phyloP scores from a whole-genome alignment of 2,888 invertebrate species.

The Drosophila infuscata region DNA sequence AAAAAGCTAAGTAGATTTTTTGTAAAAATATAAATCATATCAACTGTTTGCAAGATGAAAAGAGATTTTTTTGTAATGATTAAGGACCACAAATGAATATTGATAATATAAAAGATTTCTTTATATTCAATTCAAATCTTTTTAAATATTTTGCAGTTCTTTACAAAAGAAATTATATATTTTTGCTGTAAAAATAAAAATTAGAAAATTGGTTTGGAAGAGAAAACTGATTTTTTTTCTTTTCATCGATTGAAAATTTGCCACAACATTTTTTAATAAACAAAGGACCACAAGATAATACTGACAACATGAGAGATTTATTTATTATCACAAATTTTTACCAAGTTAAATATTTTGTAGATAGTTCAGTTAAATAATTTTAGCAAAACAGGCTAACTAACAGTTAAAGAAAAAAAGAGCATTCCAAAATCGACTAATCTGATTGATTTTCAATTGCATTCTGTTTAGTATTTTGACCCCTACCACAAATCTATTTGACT shows the following conservation, averaged over 20 bases:
- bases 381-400: too few species aligned
- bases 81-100: too few species aligned
- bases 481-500: slow-evolving; percentile 6
- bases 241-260: background rate
- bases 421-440: slow-evolving; percentile 2
- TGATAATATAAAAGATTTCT: too few species aligned
- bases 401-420: slow-evolving; percentile 24
- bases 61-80: too few species aligned
- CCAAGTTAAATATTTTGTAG: background rate
- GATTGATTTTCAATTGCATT: background rate
- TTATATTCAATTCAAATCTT: too few species aligned
- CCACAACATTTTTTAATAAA: background rate
- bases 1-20: background rate
- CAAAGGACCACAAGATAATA: background rate
- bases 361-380: too few species aligned
- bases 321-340: too few species aligned
- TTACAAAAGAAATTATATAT: too few species aligned
- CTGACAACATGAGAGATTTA: background rate
- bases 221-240: background rate
- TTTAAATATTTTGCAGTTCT: too few species aligned
- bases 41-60: too few species aligned
- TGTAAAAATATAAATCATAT: background rate
- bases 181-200: background rate
- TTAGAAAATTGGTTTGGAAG: background rate
- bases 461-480: background rate